These are phyloP conservation scores for Seira musarum DNA, from an alignment of 2,888 invertebrate species.

Conservation along the genomic window DNA sequence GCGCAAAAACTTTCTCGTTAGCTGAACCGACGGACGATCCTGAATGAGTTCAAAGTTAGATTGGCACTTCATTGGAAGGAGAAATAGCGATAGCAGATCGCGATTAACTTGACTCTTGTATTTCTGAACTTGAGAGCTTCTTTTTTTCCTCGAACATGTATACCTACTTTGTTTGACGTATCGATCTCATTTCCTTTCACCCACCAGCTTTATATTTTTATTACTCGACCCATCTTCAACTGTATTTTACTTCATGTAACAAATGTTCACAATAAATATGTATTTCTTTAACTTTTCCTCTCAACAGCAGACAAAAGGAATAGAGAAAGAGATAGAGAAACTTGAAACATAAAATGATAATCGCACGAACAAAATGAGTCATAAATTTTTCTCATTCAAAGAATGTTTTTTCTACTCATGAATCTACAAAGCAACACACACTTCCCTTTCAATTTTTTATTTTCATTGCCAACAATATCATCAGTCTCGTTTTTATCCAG, in stretches of 20 bases:
- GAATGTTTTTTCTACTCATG: background rate
- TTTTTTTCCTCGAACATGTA: no score
- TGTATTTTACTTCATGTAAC: background rate
- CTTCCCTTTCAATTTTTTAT: constrained; percentile 2
- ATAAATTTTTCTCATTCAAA: constrained; percentile 13
- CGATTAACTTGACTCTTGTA: no score
- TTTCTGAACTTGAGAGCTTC: no score
- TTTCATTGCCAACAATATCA: constrained; percentile 13
- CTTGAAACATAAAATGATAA: constrained; percentile 1
- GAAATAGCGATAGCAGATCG: no score
- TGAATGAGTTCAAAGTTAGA: no score
- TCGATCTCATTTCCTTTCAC: background rate
- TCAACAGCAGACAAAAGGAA: background rate
- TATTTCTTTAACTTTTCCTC: background rate
- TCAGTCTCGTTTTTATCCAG: constrained; percentile 4
- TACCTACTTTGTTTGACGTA: no score
- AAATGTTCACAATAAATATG: background rate
- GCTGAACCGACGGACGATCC: no score
- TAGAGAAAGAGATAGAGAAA: background rate
- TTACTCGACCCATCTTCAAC: no score
- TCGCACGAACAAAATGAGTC: constrained; percentile 10
- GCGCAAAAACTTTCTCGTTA: no score
- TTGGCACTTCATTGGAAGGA: no score
- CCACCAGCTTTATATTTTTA: background rate
- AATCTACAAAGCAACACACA: background rate